Evolutionary conservation across 2,888 invertebrate species (phyloP).

Genomic region (Lochmaea crataegi): DNA sequence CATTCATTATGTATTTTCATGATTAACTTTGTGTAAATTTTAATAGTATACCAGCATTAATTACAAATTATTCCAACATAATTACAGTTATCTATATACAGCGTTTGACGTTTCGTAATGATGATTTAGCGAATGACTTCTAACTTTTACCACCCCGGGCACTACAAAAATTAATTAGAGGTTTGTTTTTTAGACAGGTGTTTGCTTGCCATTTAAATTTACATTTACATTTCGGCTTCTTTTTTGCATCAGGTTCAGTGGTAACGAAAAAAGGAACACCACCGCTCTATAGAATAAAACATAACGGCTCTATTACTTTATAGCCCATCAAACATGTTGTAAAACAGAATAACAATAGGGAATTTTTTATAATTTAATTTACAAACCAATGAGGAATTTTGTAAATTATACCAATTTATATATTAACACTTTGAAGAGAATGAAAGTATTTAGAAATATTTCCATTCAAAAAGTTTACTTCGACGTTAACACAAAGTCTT

Average conservation of each 20-base stretch:
- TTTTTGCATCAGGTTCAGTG: conserved; percentile 16
- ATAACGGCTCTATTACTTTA: too few relatives aligned
- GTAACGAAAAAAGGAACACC: not conserved
- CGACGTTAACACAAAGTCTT: too few relatives aligned
- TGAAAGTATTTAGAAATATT: too few relatives aligned
- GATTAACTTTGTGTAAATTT: not conserved
- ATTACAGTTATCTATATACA: conserved; percentile 36
- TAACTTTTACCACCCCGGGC: conserved; percentile 32
- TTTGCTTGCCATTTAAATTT: conserved; percentile 21
- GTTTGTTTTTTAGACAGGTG: conserved; percentile 33
- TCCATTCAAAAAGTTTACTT: too few relatives aligned
- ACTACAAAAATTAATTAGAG: conserved; percentile 28
- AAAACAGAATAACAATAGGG: too few relatives aligned
- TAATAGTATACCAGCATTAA: not conserved
- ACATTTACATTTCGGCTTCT: conserved; percentile 30
- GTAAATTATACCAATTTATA: too few relatives aligned
- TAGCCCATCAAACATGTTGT: too few relatives aligned
- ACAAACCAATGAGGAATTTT: too few relatives aligned
- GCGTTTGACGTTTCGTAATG: conserved; percentile 17
- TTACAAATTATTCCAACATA: conserved; percentile 1
- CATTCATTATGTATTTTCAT: not conserved
- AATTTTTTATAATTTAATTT: too few relatives aligned
- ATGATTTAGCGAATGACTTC: conserved; percentile 19
- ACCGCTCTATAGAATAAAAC: not conserved
- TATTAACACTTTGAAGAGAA: too few relatives aligned